phyloP scores from a whole-genome alignment of 2,797 vertebrate species.

The Choloepus didactylus region DNA sequence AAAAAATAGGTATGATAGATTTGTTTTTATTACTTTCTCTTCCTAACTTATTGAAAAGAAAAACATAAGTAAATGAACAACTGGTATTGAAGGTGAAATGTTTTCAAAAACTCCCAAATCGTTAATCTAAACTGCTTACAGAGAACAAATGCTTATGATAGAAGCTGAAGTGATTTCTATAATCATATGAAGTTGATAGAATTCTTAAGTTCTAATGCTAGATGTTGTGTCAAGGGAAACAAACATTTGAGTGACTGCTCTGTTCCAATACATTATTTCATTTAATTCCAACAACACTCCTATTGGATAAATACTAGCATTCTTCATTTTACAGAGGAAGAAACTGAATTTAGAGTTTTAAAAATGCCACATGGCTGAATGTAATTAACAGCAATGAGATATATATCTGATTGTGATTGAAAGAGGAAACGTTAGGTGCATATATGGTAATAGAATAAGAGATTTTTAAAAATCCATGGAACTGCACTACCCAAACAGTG shows the following conservation, averaged over 20 bases:
- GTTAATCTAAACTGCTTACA: constrained; percentile 14
- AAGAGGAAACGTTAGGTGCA: too few relatives aligned
- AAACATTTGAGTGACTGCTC: not conserved
- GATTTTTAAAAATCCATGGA: too few relatives aligned
- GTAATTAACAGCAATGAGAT: too few relatives aligned
- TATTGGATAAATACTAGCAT: not conserved
- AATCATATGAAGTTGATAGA: not conserved
- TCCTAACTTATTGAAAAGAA: constrained; percentile 13
- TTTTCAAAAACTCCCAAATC: constrained; percentile 5
- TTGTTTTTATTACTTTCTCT: constrained; percentile 38
- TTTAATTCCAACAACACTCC: not conserved
- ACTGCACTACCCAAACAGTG: too few relatives aligned
- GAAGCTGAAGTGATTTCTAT: not conserved
- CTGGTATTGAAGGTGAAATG: not conserved
- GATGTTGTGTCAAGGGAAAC: not conserved
- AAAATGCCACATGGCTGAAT: not conserved
- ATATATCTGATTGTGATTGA: too few relatives aligned
- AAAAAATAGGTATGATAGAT: not conserved
- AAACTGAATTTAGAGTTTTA: not conserved
- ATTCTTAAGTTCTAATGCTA: constrained; percentile 38
- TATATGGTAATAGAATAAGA: too few relatives aligned
- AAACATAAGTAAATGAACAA: not conserved
- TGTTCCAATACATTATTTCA: not conserved
- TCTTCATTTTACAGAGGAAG: not conserved
- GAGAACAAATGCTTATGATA: constrained; percentile 1